Percentiles rank a stretch among this genome's conserved stretches.
phyloP scores from a whole-genome alignment of 2,797 vertebrate genomes.

The Amphiprion clarkii region DNA sequence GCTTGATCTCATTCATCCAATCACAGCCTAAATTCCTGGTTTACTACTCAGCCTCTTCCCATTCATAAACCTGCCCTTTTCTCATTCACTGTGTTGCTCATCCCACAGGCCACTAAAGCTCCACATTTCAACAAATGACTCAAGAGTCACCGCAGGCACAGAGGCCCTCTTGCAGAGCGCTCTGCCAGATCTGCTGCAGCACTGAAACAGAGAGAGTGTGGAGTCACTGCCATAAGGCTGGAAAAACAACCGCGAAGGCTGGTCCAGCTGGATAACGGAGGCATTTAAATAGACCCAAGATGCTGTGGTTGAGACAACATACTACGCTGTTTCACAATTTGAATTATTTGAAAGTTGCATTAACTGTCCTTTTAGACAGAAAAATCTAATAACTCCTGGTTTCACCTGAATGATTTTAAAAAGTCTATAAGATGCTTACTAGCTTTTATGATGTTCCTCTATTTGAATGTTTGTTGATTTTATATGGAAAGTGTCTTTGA shows the following conservation, averaged over 20 bases:
- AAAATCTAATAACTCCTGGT: no score
- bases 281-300: background rate
- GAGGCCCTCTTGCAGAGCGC: constrained; percentile 21
- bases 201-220: background rate
- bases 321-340: no score
- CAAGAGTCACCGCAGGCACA: constrained; percentile 7
- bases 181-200: constrained; percentile 20
- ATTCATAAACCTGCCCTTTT: constrained; percentile 37
- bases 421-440: no score
- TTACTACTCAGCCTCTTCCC: background rate
- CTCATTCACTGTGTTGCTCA: constrained; percentile 27
- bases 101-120: constrained; percentile 20
- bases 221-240: background rate
- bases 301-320: background rate
- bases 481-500: no score
- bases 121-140: constrained; percentile 41
- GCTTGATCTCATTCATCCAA: constrained; percentile 3
- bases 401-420: no score
- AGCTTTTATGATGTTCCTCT: no score
- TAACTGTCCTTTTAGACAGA: no score
- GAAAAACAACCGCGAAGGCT: background rate
- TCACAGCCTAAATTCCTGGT: background rate
- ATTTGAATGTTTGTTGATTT: no score
- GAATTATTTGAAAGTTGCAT: no score
- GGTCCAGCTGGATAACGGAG: background rate